These are phyloP conservation scores for Hyposoter didymator DNA, from an alignment of 2,888 invertebrate species.

Conservation along the genomic window DNA sequence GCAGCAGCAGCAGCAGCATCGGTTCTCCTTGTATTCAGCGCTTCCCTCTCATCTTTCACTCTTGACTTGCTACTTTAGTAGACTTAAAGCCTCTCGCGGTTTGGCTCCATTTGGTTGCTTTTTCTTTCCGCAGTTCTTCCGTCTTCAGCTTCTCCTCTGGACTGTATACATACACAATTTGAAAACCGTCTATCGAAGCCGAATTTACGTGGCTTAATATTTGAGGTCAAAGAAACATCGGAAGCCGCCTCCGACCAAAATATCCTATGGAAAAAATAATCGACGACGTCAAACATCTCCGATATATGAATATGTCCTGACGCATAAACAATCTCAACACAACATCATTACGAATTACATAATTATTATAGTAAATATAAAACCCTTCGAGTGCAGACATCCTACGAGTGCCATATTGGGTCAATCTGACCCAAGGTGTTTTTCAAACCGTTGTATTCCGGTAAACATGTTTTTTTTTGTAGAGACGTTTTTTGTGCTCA, in stretches of 20 bases:
- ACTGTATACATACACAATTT: slow-evolving; percentile 1
- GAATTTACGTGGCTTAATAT: slow-evolving; percentile 44
- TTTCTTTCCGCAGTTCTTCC: slow-evolving; percentile 15
- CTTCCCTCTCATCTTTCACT: slow-evolving; percentile 52
- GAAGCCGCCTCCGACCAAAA: background rate
- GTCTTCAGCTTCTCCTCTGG: slow-evolving; percentile 24
- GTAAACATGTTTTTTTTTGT: no score
- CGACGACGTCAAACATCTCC: no score
- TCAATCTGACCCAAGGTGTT: no score
- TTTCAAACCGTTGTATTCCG: no score
- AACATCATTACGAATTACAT: no score
- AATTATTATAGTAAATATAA: no score
- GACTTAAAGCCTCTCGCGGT: slow-evolving; percentile 50
- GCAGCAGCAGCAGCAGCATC: slow-evolving; percentile 43
- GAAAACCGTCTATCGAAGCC: slow-evolving; percentile 38
- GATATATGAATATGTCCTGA: no score
- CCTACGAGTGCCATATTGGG: no score
- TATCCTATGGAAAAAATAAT: no score
- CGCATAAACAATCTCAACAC: no score
- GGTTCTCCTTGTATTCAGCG: slow-evolving; percentile 43
- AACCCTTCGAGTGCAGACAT: no score
- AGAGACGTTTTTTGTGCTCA: no score
- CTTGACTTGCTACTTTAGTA: slow-evolving; percentile 51
- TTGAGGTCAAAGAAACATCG: slow-evolving; percentile 47
- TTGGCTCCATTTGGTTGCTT: slow-evolving; percentile 20